Conservation (phyloP, 2,797 vertebrate species). For the Glyptemys insculpta region DNA sequence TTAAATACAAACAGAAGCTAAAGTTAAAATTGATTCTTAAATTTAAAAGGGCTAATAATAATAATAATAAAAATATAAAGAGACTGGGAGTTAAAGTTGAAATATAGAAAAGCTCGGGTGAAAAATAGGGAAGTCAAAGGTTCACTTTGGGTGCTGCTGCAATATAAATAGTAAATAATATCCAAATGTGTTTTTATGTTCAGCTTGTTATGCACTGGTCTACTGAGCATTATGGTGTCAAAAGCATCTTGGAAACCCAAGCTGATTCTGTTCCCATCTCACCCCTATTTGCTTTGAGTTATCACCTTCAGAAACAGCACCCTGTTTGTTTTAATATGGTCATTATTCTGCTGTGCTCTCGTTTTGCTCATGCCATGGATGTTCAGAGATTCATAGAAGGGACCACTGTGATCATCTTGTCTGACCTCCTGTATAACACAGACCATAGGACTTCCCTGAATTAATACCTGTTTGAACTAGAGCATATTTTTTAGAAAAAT, state of each 20-base stretch:
- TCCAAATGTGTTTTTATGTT: neutral
- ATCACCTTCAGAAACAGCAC: neutral
- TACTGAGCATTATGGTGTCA: neutral
- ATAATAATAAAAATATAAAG: neutral
- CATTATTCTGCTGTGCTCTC: neutral
- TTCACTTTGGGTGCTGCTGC: neutral
- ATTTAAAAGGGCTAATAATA: neutral
- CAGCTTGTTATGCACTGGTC: slow-evolving; percentile 24
- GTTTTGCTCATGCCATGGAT: slow-evolving; percentile 11
- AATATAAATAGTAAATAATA: neutral
- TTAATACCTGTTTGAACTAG: neutral
- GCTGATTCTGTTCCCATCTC: neutral
- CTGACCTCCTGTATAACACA: neutral
- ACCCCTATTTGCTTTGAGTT: neutral
- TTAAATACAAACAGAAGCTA: neutral
- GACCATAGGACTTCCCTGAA: neutral
- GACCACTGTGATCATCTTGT: neutral
- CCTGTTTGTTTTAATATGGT: slow-evolving; percentile 27
- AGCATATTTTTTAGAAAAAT: neutral
- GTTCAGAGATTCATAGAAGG: neutral
- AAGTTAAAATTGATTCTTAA: neutral
- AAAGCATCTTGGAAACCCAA: neutral
- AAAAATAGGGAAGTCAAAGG: slow-evolving; percentile 3
- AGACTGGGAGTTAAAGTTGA: neutral
- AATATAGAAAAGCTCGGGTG: neutral